These are phyloP conservation scores for Serinus canaria DNA, from an alignment of 2,113 vertebrate genomes.

Conservation along the genomic window DNA sequence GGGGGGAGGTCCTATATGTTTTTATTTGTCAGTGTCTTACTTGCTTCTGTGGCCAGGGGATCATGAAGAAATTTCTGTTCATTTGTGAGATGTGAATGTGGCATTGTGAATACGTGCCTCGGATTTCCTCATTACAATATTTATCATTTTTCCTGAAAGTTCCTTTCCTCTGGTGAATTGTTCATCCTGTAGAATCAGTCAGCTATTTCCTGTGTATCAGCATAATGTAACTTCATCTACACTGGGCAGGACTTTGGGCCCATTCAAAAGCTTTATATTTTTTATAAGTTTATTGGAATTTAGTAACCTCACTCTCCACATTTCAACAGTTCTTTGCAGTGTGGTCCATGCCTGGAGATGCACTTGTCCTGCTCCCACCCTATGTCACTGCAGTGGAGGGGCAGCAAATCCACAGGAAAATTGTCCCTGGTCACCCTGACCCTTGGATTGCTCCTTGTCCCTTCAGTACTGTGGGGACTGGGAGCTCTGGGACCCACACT, in stretches of 20 bases:
- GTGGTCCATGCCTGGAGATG: neutral
- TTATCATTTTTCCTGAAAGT: constrained; percentile 61
- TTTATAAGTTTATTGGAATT: neutral
- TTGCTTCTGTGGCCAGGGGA: neutral
- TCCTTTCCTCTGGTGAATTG: constrained; percentile 57
- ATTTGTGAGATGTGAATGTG: constrained; percentile 1
- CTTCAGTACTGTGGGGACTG: neutral
- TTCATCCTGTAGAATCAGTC: constrained; percentile 57
- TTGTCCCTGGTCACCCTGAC: neutral
- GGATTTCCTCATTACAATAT: constrained; percentile 53
- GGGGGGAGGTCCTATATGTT: neutral
- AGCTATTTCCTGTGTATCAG: constrained; percentile 56
- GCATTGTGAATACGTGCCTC: constrained; percentile 32
- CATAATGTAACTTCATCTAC: constrained; percentile 4
- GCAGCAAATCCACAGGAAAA: neutral
- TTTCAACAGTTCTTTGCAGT: neutral
- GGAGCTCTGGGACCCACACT: neutral
- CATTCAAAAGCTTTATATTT: neutral
- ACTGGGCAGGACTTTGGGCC: neutral
- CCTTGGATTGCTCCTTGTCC: neutral
- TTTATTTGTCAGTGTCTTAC: neutral
- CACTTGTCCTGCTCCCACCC: neutral
- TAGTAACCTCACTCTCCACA: neutral
- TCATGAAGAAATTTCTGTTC: neutral
- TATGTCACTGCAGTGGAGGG: neutral